phyloP scores from a whole-genome alignment of 2,888 invertebrate species.

The Polydrusus pterygomalis region DNA sequence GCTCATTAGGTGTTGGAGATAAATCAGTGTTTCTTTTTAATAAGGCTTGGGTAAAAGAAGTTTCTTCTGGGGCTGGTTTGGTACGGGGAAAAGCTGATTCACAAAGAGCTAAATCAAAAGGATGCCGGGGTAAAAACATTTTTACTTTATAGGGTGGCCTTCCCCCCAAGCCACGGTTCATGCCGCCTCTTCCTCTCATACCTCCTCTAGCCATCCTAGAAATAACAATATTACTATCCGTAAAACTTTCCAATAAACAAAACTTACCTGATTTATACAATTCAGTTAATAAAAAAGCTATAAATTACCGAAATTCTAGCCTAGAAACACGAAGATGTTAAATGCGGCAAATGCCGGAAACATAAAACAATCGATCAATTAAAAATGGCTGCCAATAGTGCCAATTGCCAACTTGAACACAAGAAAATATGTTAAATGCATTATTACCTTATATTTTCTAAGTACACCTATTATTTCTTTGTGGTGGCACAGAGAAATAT shows the following conservation, averaged over 20 bases:
- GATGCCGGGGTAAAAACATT: conserved; percentile 83
- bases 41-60: conserved; percentile 90
- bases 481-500: too few species aligned
- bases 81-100: conserved; percentile 93
- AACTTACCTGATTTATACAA: background rate
- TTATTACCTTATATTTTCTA: too few species aligned
- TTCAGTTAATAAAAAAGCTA: background rate
- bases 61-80: conserved; percentile 87
- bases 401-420: too few species aligned
- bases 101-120: conserved; percentile 90
- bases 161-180: conserved; percentile 78
- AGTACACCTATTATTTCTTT: too few species aligned
- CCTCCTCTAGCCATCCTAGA: conserved; percentile 82
- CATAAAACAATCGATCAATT: background rate
- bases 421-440: too few species aligned
- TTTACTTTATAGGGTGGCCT: conserved; percentile 79
- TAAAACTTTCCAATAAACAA: background rate
- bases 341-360: background rate
- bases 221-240: background rate
- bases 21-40: conserved; percentile 94
- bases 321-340: background rate
- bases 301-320: background rate
- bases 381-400: conserved; percentile 13
- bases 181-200: conserved; percentile 78
- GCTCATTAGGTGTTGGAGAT: conserved; percentile 92